Percentiles rank a stretch among this genome's conserved stretches.
Conservation (phyloP, 92 coral and sea anemone genomes). For the Porites evermanni region DNA sequence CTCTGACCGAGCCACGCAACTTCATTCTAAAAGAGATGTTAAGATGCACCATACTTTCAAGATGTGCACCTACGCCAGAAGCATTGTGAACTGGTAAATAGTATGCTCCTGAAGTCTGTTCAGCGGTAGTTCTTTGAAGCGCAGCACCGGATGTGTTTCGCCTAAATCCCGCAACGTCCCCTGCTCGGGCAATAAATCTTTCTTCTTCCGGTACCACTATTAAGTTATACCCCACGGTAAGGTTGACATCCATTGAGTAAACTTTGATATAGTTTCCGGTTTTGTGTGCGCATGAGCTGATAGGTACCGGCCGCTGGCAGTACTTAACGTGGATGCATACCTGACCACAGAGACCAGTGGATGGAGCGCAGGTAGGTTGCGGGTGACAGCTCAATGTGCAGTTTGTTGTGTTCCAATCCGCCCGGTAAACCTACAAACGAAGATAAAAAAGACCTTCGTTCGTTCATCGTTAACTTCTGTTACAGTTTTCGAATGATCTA, state of each 20-base stretch:
- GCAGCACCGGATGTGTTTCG: conserved; percentile 33
- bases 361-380: background rate
- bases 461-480: no score
- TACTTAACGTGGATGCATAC: conserved; percentile 36
- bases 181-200: conserved; percentile 46
- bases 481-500: no score
- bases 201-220: conserved; percentile 45
- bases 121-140: conserved; percentile 10
- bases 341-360: conserved; percentile 17
- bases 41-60: background rate
- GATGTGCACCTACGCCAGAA: conserved; percentile 9
- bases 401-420: conserved; percentile 27
- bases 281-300: conserved; percentile 20
- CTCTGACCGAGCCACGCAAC: conserved; percentile 27
- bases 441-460: background rate
- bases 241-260: conserved; percentile 39
- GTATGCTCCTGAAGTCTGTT: background rate
- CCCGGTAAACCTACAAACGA: conserved; percentile 43
- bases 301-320: background rate
- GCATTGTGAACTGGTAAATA: background rate
- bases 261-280: conserved; percentile 49
- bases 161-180: conserved; percentile 64
- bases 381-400: background rate
- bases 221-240: conserved; percentile 74
- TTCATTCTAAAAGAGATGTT: conserved; percentile 40